phyloP scores from a whole-genome alignment of 2,113 vertebrate species.

The Eurystomus gularis region DNA sequence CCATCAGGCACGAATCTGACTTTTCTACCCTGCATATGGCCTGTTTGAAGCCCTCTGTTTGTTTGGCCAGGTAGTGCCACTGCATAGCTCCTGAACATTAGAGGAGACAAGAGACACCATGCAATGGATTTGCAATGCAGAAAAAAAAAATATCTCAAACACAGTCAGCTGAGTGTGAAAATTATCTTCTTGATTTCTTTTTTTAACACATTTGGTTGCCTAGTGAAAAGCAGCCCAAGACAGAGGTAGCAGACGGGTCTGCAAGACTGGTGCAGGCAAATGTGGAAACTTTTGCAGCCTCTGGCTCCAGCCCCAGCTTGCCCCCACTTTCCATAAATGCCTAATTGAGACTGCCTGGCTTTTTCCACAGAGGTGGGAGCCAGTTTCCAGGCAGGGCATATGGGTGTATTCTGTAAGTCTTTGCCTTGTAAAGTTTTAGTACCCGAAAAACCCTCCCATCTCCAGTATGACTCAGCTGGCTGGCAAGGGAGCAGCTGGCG shows the following conservation, averaged over 20 bases:
- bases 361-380: constrained; percentile 18
- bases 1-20: neutral
- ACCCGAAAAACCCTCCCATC: neutral
- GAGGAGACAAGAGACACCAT: neutral
- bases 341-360: constrained; percentile 45
- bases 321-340: constrained; percentile 51
- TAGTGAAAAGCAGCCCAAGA: neutral
- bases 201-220: constrained; percentile 13
- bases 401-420: constrained; percentile 28
- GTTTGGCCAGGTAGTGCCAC: neutral
- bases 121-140: neutral
- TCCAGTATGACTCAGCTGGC: constrained; percentile 23
- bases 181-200: neutral
- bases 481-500: neutral
- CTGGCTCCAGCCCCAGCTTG: neutral
- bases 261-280: neutral
- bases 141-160: neutral
- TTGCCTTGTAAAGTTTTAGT: constrained; percentile 42
- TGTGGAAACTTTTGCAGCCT: constrained; percentile 29
- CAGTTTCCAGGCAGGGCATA: constrained; percentile 57
- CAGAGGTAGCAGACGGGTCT: neutral
- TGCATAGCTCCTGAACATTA: fast-evolving
- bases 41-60: neutral
- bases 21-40: neutral
- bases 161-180: neutral